These are phyloP conservation scores for Xylota sylvarum DNA, from an alignment of 2,888 invertebrate genomes.

Conservation along the genomic window DNA sequence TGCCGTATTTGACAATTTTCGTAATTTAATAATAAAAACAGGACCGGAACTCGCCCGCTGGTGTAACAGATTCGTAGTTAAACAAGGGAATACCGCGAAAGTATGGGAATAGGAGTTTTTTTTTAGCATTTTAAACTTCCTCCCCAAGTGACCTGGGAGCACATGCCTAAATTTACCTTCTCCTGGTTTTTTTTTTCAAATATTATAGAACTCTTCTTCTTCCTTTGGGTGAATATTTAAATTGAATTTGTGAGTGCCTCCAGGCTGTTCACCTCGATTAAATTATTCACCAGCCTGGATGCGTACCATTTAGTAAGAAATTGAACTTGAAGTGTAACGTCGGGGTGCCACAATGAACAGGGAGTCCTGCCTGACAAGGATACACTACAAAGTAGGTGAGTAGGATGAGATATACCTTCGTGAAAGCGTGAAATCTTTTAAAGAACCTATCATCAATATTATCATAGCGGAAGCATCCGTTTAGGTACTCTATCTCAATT, in stretches of 20 bases:
- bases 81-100: background rate
- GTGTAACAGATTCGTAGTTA: background rate
- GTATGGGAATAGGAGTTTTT: background rate
- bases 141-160: background rate
- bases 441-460: constrained; percentile 3
- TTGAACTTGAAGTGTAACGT: constrained; percentile 9
- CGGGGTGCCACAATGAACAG: background rate
- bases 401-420: background rate
- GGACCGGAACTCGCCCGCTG: background rate
- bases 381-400: background rate
- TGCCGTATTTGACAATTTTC: background rate
- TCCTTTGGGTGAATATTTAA: constrained; percentile 24
- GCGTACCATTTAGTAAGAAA: constrained; percentile 5
- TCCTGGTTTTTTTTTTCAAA: background rate
- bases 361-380: background rate
- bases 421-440: constrained; percentile 1
- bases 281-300: constrained; percentile 30
- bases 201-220: background rate
- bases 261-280: constrained; percentile 38
- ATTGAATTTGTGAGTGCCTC: constrained; percentile 32
- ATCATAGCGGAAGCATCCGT: constrained; percentile 5
- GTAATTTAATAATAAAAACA: constrained; percentile 4
- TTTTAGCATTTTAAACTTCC: background rate
- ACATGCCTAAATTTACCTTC: background rate
- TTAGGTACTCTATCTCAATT: background rate